These are phyloP conservation scores for Thera britannica DNA, from an alignment of 2,888 invertebrate genomes.

Conservation along the genomic window DNA sequence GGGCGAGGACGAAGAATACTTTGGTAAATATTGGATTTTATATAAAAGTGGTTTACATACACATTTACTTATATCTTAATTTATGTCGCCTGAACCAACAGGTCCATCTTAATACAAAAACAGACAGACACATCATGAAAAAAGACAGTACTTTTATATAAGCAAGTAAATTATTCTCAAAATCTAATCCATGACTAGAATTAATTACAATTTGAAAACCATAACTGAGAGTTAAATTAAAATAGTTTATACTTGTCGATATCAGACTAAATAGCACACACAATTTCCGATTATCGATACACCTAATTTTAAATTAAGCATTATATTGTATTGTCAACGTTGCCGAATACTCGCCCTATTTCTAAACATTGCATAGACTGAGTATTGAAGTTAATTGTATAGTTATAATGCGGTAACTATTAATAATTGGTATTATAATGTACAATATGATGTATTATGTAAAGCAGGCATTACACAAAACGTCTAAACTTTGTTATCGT, in stretches of 20 bases:
- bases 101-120: conserved; percentile 29
- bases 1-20: conserved; percentile 66
- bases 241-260: conserved; percentile 35
- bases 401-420: conserved; percentile 48
- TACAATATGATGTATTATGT: conserved; percentile 32
- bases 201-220: conserved; percentile 39
- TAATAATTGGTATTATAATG: conserved; percentile 25
- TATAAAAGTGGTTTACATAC: conserved; percentile 17
- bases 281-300: conserved; percentile 46
- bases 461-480: conserved; percentile 62
- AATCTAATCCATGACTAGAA: conserved; percentile 71
- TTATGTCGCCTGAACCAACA: conserved; percentile 7
- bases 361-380: conserved; percentile 64
- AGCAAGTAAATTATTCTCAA: conserved; percentile 57
- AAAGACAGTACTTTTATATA: conserved; percentile 45
- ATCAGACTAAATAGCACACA: conserved; percentile 56
- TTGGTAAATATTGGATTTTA: conserved; percentile 25
- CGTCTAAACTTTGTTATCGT: conserved; percentile 72
- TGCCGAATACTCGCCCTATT: conserved; percentile 80
- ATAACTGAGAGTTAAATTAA: conserved; percentile 15
- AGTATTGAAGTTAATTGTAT: conserved; percentile 63
- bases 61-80: conserved; percentile 6
- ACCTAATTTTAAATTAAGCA: conserved; percentile 70
- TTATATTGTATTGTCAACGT: conserved; percentile 80
- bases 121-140: conserved; percentile 38